Evolutionary conservation across 2,797 vertebrate species (phyloP).

Genomic region (Lepidocolaptes lacrymiger): DNA sequence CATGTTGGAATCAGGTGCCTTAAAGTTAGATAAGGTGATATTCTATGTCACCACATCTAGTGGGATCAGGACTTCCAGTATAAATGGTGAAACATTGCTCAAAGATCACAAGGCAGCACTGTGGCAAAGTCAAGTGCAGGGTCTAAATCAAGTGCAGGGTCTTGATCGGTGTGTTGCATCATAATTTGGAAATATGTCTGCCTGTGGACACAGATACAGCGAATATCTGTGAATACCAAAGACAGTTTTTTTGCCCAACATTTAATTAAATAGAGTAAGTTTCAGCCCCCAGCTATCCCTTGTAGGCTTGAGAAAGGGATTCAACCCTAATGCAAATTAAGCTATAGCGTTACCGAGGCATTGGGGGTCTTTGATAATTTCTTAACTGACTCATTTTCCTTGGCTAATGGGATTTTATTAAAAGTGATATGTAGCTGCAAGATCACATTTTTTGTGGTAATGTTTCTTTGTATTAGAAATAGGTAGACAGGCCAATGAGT

Average conservation of each 20-base stretch:
- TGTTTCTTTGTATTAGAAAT: slow-evolving; percentile 36
- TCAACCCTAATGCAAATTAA: neutral
- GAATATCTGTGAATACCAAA: neutral
- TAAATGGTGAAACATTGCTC: neutral
- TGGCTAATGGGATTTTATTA: slow-evolving; percentile 38
- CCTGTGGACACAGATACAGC: neutral
- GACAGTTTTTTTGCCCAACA: neutral
- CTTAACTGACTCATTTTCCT: slow-evolving; percentile 22
- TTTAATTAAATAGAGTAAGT: neutral
- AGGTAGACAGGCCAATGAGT: neutral
- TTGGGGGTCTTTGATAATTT: slow-evolving; percentile 27
- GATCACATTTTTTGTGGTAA: slow-evolving; percentile 3
- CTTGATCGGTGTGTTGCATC: neutral
- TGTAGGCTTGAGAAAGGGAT: neutral
- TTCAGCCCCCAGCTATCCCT: neutral
- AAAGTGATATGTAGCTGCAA: slow-evolving; percentile 14
- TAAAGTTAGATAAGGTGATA: neutral
- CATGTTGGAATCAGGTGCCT: neutral
- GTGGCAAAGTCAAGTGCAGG: neutral
- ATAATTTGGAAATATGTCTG: neutral
- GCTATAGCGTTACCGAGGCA: neutral
- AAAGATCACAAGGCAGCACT: neutral
- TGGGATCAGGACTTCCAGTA: neutral
- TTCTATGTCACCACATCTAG: too few species aligned
- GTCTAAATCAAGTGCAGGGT: neutral